A percentile compares a stretch with the other conserved stretches of the same genome.
These are phyloP conservation scores for Synchiropus splendidus DNA, from an alignment of 2,113 vertebrate species.

Conservation along the genomic window DNA sequence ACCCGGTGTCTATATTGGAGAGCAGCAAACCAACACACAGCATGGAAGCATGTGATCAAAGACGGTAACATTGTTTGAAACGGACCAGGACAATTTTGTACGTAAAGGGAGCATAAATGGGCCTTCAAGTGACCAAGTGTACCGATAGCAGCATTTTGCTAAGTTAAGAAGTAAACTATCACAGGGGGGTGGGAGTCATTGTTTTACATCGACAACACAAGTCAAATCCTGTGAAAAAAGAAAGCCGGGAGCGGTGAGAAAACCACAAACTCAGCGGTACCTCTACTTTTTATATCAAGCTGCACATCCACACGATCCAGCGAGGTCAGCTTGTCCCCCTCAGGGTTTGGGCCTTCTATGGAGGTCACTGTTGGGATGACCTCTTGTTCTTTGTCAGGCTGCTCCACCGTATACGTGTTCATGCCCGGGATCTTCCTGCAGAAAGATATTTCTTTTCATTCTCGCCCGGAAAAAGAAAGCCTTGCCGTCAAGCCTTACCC, in stretches of 20 bases:
- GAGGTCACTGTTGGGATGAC: constrained; percentile 60
- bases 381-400: constrained; percentile 63
- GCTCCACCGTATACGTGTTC: constrained; percentile 53
- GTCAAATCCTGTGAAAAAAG: neutral
- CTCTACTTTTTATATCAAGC: constrained; percentile 47
- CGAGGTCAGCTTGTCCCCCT: constrained; percentile 46
- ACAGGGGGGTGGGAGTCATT: too few relatives aligned
- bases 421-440: constrained; percentile 58
- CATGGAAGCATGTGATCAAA: too few relatives aligned
- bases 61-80: too few relatives aligned
- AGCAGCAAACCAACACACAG: too few relatives aligned
- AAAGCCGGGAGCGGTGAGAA: constrained; percentile 2
- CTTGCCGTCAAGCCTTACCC: constrained; percentile 40
- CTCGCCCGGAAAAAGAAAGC: constrained; percentile 7
- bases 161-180: too few relatives aligned
- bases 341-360: constrained; percentile 43
- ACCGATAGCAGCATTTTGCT: too few relatives aligned
- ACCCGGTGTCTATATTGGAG: too few relatives aligned
- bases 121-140: too few relatives aligned
- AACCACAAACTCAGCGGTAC: constrained; percentile 21
- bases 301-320: constrained; percentile 50
- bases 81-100: too few relatives aligned
- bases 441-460: neutral
- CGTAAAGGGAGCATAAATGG: too few relatives aligned
- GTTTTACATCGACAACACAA: too few relatives aligned